Conservation (phyloP, 2,888 invertebrate species). For the Melinaea menophilus region DNA sequence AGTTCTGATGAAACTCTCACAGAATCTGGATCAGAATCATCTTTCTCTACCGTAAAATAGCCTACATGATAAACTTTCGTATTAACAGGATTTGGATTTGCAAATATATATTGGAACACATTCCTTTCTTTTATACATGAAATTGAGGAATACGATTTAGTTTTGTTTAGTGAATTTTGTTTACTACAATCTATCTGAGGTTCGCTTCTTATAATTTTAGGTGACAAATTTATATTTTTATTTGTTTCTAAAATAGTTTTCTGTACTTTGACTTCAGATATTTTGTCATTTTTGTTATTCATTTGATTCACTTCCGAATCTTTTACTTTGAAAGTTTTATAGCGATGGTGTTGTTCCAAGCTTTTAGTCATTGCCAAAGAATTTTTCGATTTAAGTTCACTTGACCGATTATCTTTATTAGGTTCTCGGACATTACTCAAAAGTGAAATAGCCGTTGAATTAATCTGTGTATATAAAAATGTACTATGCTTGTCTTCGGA, state of each 20-base stretch:
- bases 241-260: neutral
- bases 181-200: conserved; percentile 33
- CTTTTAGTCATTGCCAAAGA: neutral
- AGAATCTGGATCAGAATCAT: conserved; percentile 29
- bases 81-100: conserved; percentile 39
- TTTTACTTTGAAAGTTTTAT: neutral
- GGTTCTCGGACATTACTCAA: conserved; percentile 7
- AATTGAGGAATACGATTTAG: conserved; percentile 47
- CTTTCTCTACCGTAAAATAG: conserved; percentile 58
- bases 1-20: conserved; percentile 29
- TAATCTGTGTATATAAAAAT: conserved; percentile 11
- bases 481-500: conserved; percentile 6
- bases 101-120: conserved; percentile 56
- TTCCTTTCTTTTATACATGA: conserved; percentile 38
- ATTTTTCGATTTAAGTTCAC: neutral
- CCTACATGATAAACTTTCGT: conserved; percentile 56
- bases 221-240: conserved; percentile 12
- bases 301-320: neutral
- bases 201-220: conserved; percentile 42
- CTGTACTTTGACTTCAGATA: neutral
- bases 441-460: conserved; percentile 2
- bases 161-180: conserved; percentile 35
- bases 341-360: neutral
- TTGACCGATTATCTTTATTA: neutral
- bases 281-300: conserved; percentile 8